These are phyloP conservation scores for Mycetomoellerius zeteki DNA, from an alignment of 1,140 invertebrate genomes.

Conservation along the genomic window DNA sequence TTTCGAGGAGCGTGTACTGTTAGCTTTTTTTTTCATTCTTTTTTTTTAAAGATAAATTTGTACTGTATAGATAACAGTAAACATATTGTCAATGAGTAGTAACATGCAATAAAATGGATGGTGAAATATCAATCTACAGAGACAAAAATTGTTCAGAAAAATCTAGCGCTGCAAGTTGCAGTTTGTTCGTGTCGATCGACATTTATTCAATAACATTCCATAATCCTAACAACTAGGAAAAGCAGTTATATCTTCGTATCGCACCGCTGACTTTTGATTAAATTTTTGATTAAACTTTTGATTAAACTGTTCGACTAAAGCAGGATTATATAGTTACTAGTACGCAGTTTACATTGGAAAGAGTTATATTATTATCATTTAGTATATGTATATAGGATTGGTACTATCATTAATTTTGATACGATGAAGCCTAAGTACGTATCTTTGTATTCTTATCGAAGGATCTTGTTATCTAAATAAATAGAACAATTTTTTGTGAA, in stretches of 20 bases:
- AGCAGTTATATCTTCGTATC: background rate
- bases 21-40: no score
- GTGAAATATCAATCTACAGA: background rate
- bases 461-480: no score
- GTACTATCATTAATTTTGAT: no score
- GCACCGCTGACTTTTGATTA: conserved; percentile 41
- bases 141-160: background rate
- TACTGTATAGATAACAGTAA: no score
- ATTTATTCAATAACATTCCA: background rate
- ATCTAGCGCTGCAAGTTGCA: background rate
- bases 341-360: background rate
- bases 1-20: no score
- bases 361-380: background rate
- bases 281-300: conserved; percentile 49
- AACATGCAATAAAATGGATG: background rate
- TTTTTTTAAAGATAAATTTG: no score
- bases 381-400: background rate
- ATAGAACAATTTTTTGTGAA: no score
- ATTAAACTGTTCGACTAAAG: conserved; percentile 14
- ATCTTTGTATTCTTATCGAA: no score
- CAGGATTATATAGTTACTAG: background rate
- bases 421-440: no score
- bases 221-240: background rate
- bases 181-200: conserved; percentile 15
- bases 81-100: background rate